Evolutionary conservation across 2,113 vertebrate species (phyloP).

Genomic region (Sciurus niger): DNA sequence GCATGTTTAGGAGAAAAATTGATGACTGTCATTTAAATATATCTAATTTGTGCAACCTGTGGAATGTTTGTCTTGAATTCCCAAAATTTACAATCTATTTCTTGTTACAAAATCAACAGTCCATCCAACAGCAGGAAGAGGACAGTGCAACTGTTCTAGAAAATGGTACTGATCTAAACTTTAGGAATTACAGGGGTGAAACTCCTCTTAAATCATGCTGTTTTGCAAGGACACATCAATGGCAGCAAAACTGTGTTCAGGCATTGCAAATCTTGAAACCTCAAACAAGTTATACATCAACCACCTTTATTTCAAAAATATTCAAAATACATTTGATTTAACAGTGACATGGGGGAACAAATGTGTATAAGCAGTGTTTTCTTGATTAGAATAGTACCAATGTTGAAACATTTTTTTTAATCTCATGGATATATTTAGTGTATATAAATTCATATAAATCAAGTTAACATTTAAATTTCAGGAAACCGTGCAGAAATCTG

Average conservation of each 20-base stretch:
- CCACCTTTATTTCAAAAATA: background rate
- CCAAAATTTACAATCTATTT: background rate
- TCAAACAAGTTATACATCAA: conserved; percentile 91
- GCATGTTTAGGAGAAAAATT: background rate
- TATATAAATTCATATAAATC: background rate
- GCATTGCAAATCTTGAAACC: conserved; percentile 88
- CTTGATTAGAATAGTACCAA: background rate
- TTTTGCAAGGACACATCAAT: background rate
- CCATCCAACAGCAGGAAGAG: background rate
- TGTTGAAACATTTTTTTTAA: background rate
- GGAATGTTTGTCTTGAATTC: background rate
- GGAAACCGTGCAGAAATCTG: background rate
- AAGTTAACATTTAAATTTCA: background rate
- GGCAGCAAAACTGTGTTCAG: background rate
- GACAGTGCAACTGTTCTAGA: background rate
- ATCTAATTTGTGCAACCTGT: background rate
- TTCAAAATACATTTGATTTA: background rate
- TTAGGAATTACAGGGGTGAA: background rate
- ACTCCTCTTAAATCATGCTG: background rate
- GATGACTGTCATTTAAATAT: background rate
- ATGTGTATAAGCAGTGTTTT: background rate
- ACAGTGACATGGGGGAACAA: background rate
- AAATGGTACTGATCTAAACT: background rate
- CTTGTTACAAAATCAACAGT: background rate
- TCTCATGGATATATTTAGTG: background rate